phyloP scores from a whole-genome alignment of 2,888 invertebrate genomes.

The Clostera curtula region DNA sequence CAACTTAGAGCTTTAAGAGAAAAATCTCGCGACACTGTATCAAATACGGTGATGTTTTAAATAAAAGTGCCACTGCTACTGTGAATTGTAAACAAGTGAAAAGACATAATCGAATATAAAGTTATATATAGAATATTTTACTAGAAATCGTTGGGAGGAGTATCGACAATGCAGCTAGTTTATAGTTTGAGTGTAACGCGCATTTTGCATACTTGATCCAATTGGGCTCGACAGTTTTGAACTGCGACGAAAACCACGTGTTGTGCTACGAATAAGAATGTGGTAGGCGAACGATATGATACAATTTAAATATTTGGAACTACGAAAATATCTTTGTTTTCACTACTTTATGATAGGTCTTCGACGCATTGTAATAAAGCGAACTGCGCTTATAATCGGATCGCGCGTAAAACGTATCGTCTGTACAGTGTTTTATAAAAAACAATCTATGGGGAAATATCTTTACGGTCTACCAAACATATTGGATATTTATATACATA shows the following conservation, averaged over 20 bases:
- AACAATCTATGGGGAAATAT: too few relatives aligned
- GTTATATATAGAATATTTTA: conserved; percentile 21
- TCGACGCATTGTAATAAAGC: too few relatives aligned
- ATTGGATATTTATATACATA: too few relatives aligned
- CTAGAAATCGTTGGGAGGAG: conserved; percentile 17
- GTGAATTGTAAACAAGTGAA: conserved; percentile 23
- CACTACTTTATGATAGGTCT: too few relatives aligned
- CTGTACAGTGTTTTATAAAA: too few relatives aligned
- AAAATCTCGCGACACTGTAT: conserved; percentile 59
- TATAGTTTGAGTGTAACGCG: conserved; percentile 18
- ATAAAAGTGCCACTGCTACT: conserved; percentile 54
- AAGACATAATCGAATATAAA: conserved; percentile 15
- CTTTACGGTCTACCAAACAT: too few relatives aligned
- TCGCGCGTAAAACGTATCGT: too few relatives aligned
- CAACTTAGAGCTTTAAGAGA: conserved; percentile 64
- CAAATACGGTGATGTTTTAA: conserved; percentile 50
- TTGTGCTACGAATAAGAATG: conserved; percentile 22
- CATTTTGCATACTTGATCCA: conserved; percentile 14
- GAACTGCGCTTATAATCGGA: too few relatives aligned
- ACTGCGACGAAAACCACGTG: conserved; percentile 13
- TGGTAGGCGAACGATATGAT: conserved; percentile 22
- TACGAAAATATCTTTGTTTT: too few relatives aligned
- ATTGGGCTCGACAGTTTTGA: conserved; percentile 4
- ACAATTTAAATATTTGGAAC: conserved; percentile 10
- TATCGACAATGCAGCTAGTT: conserved; percentile 27